Conservation (phyloP, 2,113 vertebrate genomes). For the Calcarius ornatus region DNA sequence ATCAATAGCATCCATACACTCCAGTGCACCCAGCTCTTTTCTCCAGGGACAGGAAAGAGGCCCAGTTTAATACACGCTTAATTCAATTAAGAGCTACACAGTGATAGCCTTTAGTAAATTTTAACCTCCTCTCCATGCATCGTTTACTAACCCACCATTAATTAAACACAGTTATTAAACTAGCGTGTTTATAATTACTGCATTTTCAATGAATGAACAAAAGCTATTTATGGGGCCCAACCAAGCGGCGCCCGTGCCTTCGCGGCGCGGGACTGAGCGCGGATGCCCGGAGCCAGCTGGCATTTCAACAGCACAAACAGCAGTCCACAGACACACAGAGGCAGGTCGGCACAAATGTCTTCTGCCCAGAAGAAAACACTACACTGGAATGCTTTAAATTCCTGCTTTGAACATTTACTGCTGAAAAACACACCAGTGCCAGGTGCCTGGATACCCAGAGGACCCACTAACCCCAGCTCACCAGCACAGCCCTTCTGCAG, state of each 20-base stretch:
- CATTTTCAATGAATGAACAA: conserved; percentile 55
- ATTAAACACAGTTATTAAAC: conserved; percentile 33
- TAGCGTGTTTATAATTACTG: background rate
- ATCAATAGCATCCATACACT: background rate
- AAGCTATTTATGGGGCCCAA: conserved; percentile 14
- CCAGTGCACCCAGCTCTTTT: background rate
- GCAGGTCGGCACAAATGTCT: background rate
- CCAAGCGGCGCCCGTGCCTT: background rate
- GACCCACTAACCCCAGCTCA: background rate
- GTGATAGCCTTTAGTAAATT: conserved; percentile 13
- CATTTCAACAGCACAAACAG: background rate
- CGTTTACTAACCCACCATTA: background rate
- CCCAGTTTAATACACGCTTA: background rate
- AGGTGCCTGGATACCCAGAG: background rate
- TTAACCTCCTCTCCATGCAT: background rate
- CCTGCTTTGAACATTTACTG: background rate
- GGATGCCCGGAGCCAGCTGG: background rate
- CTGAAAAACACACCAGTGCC: background rate
- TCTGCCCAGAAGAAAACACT: background rate
- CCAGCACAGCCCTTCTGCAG: background rate
- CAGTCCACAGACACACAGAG: background rate
- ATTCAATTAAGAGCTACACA: conserved; percentile 47
- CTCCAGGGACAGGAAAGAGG: background rate
- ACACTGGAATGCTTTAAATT: background rate
- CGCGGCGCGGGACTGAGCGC: accelerated